A percentile compares a stretch with the other conserved stretches of the same genome.
Conservation (phyloP, 2,888 invertebrate species). For the Coleophora flavipennella region DNA sequence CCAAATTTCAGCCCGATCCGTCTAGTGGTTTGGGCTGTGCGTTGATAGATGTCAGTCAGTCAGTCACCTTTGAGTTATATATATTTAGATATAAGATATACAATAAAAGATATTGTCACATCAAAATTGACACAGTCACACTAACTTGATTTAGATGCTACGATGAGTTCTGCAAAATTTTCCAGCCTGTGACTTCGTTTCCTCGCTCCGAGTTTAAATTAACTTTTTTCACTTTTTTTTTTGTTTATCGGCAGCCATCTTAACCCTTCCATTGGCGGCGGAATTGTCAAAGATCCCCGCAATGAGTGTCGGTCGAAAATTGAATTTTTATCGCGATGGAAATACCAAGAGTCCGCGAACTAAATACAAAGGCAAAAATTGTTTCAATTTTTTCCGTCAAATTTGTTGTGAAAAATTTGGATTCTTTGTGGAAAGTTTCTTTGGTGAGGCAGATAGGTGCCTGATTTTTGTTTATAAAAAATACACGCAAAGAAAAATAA, state of each 20-base stretch:
- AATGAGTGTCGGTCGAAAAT: constrained; percentile 49
- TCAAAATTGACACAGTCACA: constrained; percentile 23
- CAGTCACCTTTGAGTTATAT: no score
- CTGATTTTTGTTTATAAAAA: no score
- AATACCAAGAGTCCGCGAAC: constrained; percentile 62
- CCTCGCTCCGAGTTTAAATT: constrained; percentile 61
- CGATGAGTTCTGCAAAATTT: constrained; percentile 21
- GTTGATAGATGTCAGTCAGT: no score
- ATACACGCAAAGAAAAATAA: no score
- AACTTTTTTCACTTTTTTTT: constrained; percentile 54
- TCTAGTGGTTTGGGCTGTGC: no score
- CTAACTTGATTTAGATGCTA: constrained; percentile 1
- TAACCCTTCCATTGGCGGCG: constrained; percentile 52
- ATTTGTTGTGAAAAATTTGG: background rate
- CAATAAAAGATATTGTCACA: constrained; percentile 21
- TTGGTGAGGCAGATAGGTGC: no score
- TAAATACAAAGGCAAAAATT: constrained; percentile 54
- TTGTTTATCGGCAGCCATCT: constrained; percentile 65
- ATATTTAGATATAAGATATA: no score
- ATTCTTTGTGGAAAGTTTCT: background rate
- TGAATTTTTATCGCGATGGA: constrained; percentile 62
- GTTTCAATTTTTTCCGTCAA: no score
- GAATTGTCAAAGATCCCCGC: constrained; percentile 55
- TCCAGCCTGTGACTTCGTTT: constrained; percentile 48
- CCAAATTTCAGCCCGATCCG: no score